Percentiles rank a stretch among this genome's conserved stretches.
Evolutionary conservation across 2,888 invertebrate species (phyloP).

Genomic region (Lasioglossum calceatum): DNA sequence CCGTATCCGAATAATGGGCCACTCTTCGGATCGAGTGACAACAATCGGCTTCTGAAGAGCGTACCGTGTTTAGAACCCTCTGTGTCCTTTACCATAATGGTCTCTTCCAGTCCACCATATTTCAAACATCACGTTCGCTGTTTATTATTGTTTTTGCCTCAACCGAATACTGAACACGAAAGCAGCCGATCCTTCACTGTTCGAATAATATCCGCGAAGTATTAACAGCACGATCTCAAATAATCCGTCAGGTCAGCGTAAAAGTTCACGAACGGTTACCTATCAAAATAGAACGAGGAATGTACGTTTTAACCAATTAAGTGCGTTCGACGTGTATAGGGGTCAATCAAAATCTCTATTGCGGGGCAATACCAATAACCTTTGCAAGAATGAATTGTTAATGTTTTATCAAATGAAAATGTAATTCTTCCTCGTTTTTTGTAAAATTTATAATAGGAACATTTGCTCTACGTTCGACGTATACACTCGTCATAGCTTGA

Average conservation of each 20-base stretch:
- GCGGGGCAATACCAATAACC: too few relatives aligned
- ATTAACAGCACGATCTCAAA: not conserved
- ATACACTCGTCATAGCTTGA: too few relatives aligned
- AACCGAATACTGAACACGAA: not conserved
- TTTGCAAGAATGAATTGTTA: too few relatives aligned
- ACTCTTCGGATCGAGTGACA: constrained; percentile 6
- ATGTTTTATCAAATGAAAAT: too few relatives aligned
- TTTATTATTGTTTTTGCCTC: not conserved
- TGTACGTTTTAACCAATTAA: too few relatives aligned
- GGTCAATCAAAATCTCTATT: too few relatives aligned
- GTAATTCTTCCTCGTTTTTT: too few relatives aligned
- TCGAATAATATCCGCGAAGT: not conserved
- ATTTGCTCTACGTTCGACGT: too few relatives aligned
- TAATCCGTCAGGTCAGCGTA: not conserved
- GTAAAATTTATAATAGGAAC: too few relatives aligned
- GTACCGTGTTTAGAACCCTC: not conserved
- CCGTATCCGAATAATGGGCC: constrained; percentile 38
- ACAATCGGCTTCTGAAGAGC: not conserved
- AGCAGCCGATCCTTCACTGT: too few relatives aligned
- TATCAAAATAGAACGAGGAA: too few relatives aligned
- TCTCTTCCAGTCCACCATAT: not conserved
- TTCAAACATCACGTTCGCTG: not conserved
- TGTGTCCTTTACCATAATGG: not conserved
- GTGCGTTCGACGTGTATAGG: too few relatives aligned
- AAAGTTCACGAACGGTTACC: not conserved